Conservation (phyloP, 2,797 vertebrate species). For the Amblyraja radiata region DNA sequence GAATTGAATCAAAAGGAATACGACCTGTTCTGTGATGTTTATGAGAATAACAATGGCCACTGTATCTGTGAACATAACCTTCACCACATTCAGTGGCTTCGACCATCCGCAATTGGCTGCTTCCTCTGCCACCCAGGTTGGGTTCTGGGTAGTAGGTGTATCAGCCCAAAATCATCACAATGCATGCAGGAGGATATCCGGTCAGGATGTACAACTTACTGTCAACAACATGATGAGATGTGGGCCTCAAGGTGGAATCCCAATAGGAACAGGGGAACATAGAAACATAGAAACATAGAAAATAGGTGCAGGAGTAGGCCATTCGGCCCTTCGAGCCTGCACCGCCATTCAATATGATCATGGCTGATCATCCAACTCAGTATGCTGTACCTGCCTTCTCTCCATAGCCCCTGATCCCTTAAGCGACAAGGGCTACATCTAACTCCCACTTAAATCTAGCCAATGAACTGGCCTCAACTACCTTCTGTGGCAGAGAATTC, state of each 20-base stretch:
- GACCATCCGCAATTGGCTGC: background rate
- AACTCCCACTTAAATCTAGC: too few species aligned
- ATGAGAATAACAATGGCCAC: background rate
- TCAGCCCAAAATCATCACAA: background rate
- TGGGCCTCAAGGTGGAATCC: background rate
- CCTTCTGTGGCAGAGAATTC: too few species aligned
- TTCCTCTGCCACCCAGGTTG: background rate
- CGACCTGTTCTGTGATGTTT: background rate
- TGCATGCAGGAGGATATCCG: background rate
- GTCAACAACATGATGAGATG: background rate
- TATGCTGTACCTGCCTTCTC: too few species aligned
- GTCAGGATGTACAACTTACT: background rate
- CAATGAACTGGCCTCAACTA: too few species aligned
- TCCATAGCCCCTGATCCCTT: too few species aligned
- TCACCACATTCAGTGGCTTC: background rate
- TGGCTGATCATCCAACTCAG: too few species aligned
- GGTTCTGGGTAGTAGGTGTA: background rate
- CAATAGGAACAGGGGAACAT: background rate
- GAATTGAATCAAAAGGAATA: background rate
- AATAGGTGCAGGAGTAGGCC: too few species aligned
- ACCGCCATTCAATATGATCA: too few species aligned
- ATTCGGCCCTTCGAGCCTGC: too few species aligned
- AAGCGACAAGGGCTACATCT: too few species aligned
- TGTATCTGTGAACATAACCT: background rate
- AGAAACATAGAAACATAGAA: too few species aligned